Base-by-base conservation (phyloP, 2,797 vertebrate species). In the Bucorvus abyssinicus region DNA sequence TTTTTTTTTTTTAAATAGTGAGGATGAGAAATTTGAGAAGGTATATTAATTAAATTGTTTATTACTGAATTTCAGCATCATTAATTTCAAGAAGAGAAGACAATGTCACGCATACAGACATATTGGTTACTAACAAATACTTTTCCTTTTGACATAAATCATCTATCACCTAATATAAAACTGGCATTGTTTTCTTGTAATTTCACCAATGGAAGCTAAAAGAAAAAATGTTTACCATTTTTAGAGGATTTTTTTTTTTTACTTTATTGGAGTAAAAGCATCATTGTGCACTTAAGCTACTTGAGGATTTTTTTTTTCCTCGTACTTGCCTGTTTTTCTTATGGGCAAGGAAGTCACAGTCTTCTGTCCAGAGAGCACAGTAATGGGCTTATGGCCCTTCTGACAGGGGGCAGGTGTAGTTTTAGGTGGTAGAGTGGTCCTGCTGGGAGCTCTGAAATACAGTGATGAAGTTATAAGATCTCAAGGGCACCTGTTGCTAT, bases 401-500 rank as follows among this genome's bases (percentile, higher is more conserved):
- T 73, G 40, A 8, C n/a, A 18, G 71, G 61, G 12, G n/a, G 12
- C 29, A 30, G 18, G 8, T 32, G 30, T 32, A 59, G 47, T 11
- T 79, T 53, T 32, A 50, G 30, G 30, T 29, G 36, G 9, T 32
- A 40, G 23, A 5, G 6, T 12, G 5, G 3, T 20, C 22, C 44
- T 63, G 8, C 10, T 57, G 38, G 61, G 13, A 18, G 23, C 19
- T 57, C 69, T 71, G 42, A 40, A 64, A 42, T 3, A 14, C 17
- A 9, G 2, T 3, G 36, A 7, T 12, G n/a, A 56, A 42, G 26
- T 2, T 52, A 2, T 12, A 0, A 27, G 19, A 4, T n/a, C 18
- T 4, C 30, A 34, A 22, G 38, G 24, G 23, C 18, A 40, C 5
- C 18, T 67, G 22, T 14, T 84, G 34, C 34, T 82, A 13, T 55